phyloP scores from a whole-genome alignment of 2,797 vertebrate genomes.

The Chelon auratus region DNA sequence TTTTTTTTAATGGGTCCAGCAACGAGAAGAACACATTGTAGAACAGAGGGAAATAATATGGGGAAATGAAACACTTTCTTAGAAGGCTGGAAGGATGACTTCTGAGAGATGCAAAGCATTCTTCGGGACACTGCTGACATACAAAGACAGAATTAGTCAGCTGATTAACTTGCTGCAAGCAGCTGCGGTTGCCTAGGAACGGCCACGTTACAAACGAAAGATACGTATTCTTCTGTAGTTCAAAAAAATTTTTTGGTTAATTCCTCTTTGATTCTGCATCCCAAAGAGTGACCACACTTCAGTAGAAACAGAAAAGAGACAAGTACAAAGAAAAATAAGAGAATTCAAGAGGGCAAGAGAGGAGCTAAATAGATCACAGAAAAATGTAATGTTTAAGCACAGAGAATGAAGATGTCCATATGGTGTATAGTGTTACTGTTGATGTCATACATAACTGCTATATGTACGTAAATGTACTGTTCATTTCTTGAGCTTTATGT shows the following conservation, averaged over 20 bases:
- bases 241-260: conserved; percentile 29
- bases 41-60: conserved; percentile 16
- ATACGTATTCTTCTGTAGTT: conserved; percentile 10
- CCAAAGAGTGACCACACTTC: conserved; percentile 5
- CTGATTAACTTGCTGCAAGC: conserved; percentile 38
- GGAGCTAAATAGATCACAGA: no score
- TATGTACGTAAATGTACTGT: neutral
- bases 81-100: conserved; percentile 3
- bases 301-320: conserved; percentile 1
- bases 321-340: neutral
- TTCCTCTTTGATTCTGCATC: conserved; percentile 26
- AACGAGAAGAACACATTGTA: conserved; percentile 19
- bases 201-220: conserved; percentile 9
- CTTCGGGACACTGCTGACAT: conserved; percentile 31
- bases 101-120: conserved; percentile 35
- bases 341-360: no score
- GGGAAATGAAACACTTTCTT: conserved; percentile 20
- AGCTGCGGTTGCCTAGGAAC: conserved; percentile 35
- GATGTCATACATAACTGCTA: no score
- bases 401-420: no score
- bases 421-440: no score
- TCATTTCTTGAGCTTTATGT: neutral
- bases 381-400: no score
- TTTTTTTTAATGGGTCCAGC: conserved; percentile 27
- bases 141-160: conserved; percentile 39